Conservation (phyloP, 2,797 vertebrate genomes). For the Decapterus maruadsi region DNA sequence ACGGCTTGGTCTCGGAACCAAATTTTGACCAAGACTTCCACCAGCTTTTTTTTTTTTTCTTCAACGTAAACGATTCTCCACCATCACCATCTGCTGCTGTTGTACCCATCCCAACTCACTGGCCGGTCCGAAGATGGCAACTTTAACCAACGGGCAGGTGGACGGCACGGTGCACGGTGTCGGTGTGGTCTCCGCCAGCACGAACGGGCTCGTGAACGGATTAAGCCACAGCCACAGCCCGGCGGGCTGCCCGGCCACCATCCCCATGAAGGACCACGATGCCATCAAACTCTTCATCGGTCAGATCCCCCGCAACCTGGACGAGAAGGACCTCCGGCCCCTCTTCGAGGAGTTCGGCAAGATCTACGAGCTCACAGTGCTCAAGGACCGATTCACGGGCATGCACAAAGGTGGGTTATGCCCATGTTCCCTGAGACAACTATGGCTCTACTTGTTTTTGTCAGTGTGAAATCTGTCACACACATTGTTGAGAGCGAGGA, state of each 20-base stretch:
- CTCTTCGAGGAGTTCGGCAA: constrained; percentile 99
- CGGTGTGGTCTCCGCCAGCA: constrained; percentile 92
- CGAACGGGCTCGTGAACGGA: constrained; percentile 99
- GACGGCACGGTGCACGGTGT: constrained; percentile 94
- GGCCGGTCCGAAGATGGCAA: constrained; percentile 94
- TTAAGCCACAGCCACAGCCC: constrained; percentile 99
- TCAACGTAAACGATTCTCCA: constrained; percentile 57
- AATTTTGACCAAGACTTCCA: constrained; percentile 79
- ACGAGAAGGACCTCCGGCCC: constrained; percentile 99
- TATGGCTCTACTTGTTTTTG: constrained; percentile 46
- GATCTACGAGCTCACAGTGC: constrained; percentile 99
- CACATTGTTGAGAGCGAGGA: constrained; percentile 16
- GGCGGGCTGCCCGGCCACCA: constrained; percentile 94
- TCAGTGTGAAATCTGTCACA: constrained; percentile 46
- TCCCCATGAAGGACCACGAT: constrained; percentile 99
- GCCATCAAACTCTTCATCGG: constrained; percentile 99
- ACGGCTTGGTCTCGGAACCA: constrained; percentile 77
- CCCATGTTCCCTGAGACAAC: constrained; percentile 28
- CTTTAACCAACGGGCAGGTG: constrained; percentile 99
- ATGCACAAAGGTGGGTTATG: constrained; percentile 96
- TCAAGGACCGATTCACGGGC: constrained; percentile 99
- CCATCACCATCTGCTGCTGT: constrained; percentile 66
- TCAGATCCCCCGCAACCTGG: constrained; percentile 99
- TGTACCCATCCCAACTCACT: constrained; percentile 76
- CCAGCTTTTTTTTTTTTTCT: constrained; percentile 52